Percentiles rank a stretch among this genome's conserved stretches.
Evolutionary conservation across 2,113 vertebrate genomes (phyloP).

Genomic region (Noctilio leporinus): DNA sequence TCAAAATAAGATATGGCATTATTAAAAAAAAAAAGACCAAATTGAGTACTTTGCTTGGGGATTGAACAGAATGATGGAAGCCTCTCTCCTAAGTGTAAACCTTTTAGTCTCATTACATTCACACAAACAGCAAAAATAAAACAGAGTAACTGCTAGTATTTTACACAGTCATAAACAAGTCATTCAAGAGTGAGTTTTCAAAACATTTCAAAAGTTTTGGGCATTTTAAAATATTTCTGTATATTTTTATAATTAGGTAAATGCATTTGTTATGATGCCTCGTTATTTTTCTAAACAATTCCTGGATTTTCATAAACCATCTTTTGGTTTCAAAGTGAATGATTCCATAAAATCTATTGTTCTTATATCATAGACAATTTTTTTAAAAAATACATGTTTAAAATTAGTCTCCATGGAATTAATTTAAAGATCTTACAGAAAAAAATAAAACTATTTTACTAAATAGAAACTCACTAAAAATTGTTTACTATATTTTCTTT

Average conservation of each 20-base stretch:
- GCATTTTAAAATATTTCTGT: background rate
- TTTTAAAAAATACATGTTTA: background rate
- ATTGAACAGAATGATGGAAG: background rate
- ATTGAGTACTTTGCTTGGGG: background rate
- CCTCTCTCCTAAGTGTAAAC: background rate
- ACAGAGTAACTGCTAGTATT: background rate
- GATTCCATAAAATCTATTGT: background rate
- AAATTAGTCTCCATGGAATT: background rate
- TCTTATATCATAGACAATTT: rapidly evolving
- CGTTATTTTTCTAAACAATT: background rate
- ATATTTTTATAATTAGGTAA: background rate
- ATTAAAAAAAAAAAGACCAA: background rate
- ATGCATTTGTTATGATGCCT: background rate
- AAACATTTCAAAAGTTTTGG: background rate
- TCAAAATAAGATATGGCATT: background rate
- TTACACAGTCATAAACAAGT: background rate
- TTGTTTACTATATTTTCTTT: background rate
- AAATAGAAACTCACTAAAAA: background rate
- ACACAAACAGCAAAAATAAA: background rate
- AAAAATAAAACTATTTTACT: background rate
- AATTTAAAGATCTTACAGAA: background rate
- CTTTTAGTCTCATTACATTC: background rate
- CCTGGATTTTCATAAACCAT: background rate
- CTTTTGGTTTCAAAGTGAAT: background rate
- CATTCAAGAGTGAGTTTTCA: background rate